A percentile compares a stretch with the other conserved stretches of the same genome.
Evolutionary conservation across 2,797 vertebrate species (phyloP).

Genomic region (Caiman crocodilus): DNA sequence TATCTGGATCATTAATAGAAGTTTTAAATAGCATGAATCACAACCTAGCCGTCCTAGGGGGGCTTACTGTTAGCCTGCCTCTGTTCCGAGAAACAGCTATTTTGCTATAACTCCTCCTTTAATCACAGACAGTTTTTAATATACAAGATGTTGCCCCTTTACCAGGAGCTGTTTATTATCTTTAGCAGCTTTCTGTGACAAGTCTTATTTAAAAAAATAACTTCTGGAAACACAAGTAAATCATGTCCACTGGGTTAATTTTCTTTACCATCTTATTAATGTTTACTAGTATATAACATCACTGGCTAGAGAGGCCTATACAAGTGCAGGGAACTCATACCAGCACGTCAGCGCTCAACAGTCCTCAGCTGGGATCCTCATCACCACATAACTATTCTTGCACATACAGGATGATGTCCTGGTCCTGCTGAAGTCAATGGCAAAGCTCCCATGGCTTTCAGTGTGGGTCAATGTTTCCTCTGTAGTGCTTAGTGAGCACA

Average conservation of each 20-base stretch:
- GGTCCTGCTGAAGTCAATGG: conserved; percentile 4
- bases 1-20: conserved; percentile 26
- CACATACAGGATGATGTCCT: conserved; percentile 25
- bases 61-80: not conserved
- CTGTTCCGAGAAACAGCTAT: not conserved
- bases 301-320: not conserved
- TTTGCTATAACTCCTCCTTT: conserved; percentile 49
- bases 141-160: conserved; percentile 65
- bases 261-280: conserved; percentile 57
- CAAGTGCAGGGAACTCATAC: not conserved
- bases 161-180: conserved; percentile 62
- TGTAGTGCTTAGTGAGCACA: not conserved
- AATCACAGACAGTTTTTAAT: conserved; percentile 66
- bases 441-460: not conserved
- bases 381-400: not conserved
- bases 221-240: conserved; percentile 50
- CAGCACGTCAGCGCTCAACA: conserved; percentile 14
- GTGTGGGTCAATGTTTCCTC: not conserved
- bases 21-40: not conserved
- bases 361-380: not conserved
- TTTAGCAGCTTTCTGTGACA: conserved; percentile 43
- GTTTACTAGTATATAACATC: not conserved
- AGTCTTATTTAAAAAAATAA: conserved; percentile 45
- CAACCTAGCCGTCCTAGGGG: not conserved
- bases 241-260: conserved; percentile 55